Evolutionary conservation across 2,113 vertebrate genomes (phyloP).

Genomic region (Tapirus terrestris): DNA sequence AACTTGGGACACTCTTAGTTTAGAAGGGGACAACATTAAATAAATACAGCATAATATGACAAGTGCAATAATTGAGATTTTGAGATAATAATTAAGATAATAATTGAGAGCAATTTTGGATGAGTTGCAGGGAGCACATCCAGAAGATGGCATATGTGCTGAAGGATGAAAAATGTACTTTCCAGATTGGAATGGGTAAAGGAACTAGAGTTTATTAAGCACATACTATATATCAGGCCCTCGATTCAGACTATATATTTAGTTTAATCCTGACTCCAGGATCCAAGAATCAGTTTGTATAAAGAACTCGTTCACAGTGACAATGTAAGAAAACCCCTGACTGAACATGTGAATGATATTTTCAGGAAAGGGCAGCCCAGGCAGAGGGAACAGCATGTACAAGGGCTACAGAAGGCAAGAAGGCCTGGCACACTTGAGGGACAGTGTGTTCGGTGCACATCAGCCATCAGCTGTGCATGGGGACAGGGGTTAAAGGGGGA

Average conservation of each 20-base stretch:
- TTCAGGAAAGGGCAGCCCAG: background rate
- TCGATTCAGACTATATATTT: background rate
- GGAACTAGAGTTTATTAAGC: background rate
- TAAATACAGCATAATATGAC: background rate
- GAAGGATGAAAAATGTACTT: background rate
- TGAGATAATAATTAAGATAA: conserved; percentile 16
- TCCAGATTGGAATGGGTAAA: background rate
- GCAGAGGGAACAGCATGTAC: background rate
- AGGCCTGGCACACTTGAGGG: background rate
- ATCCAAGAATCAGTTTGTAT: background rate
- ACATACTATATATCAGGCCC: background rate
- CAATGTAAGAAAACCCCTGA: background rate
- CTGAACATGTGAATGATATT: background rate
- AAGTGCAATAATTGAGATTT: background rate
- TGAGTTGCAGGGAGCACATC: background rate
- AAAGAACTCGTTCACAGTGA: background rate
- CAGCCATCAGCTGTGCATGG: background rate
- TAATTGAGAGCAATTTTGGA: background rate
- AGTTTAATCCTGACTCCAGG: background rate
- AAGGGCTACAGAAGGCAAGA: background rate
- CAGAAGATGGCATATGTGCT: background rate
- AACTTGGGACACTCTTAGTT: background rate
- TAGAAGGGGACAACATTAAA: conserved; percentile 6
- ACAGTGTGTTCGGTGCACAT: background rate
- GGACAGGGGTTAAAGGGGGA: background rate